Evolutionary conservation across 2,113 vertebrate species (phyloP).

Genomic region (Gnathonemus longibarbis): DNA sequence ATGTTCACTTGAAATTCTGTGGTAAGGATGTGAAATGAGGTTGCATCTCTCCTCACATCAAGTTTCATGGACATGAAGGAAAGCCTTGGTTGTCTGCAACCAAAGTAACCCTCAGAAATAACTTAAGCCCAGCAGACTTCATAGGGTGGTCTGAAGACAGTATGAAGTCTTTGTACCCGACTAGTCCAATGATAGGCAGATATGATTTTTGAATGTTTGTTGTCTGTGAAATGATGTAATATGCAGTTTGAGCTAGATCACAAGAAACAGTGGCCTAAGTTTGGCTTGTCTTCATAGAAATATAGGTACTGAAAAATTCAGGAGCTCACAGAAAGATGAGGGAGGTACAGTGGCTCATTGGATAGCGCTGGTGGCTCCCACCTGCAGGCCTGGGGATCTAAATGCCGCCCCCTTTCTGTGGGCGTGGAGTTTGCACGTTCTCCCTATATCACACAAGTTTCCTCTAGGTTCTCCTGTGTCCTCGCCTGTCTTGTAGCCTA

Average conservation of each 20-base stretch:
- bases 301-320: neutral
- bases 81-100: neutral
- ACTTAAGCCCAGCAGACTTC: neutral
- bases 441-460: neutral
- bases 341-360: neutral
- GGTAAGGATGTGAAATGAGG: neutral
- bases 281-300: neutral
- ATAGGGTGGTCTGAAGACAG: neutral
- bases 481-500: neutral
- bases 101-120: neutral
- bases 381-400: neutral
- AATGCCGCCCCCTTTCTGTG: neutral
- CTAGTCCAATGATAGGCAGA: neutral
- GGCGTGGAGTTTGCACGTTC: neutral
- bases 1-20: neutral
- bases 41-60: neutral
- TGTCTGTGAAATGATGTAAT: neutral
- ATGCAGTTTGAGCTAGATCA: neutral
- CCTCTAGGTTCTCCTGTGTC: neutral
- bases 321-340: neutral
- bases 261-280: neutral
- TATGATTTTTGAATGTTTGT: neutral
- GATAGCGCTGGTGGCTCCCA: neutral
- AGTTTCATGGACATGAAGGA: neutral
- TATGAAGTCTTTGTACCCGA: neutral